Conservation (phyloP, 2,888 invertebrate species). For the Spicauda simplicius region DNA sequence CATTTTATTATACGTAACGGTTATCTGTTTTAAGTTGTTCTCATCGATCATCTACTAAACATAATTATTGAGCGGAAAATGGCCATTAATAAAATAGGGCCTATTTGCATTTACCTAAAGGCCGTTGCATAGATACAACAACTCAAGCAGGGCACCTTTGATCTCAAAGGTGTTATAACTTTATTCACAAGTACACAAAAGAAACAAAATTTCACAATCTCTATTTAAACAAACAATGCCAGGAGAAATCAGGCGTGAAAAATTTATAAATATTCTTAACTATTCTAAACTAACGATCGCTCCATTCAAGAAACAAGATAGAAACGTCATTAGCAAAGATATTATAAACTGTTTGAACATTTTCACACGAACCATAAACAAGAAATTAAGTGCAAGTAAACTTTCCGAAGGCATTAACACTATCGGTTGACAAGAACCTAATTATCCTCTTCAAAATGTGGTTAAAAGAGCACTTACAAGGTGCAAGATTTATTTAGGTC, state of each 20-base stretch:
- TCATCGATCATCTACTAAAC: neutral
- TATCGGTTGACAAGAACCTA: slow-evolving; percentile 28
- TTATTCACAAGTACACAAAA: neutral
- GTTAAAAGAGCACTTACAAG: slow-evolving; percentile 44
- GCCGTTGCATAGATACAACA: neutral
- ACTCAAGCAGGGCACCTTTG: neutral
- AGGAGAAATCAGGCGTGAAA: slow-evolving; percentile 17
- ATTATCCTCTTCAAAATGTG: slow-evolving; percentile 22
- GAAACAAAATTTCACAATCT: neutral
- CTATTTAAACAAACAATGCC: slow-evolving; percentile 9
- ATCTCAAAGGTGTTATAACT: neutral
- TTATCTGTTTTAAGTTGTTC: neutral
- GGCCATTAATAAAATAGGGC: neutral
- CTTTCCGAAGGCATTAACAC: slow-evolving; percentile 30
- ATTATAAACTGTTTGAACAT: slow-evolving; percentile 27
- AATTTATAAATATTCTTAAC: slow-evolving; percentile 18
- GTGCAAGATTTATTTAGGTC: slow-evolving; percentile 43
- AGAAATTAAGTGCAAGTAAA: slow-evolving; percentile 17
- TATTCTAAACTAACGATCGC: slow-evolving; percentile 8
- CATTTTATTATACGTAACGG: slow-evolving; percentile 19
- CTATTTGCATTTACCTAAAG: slow-evolving; percentile 3
- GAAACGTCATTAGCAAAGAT: slow-evolving; percentile 26
- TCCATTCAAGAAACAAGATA: slow-evolving; percentile 31
- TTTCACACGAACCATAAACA: slow-evolving; percentile 31
- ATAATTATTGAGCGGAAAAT: neutral